Percentiles rank a stretch among this genome's conserved stretches.
phyloP scores from a whole-genome alignment of 2,888 invertebrate species.

The Nematopogon swammerdamellus region DNA sequence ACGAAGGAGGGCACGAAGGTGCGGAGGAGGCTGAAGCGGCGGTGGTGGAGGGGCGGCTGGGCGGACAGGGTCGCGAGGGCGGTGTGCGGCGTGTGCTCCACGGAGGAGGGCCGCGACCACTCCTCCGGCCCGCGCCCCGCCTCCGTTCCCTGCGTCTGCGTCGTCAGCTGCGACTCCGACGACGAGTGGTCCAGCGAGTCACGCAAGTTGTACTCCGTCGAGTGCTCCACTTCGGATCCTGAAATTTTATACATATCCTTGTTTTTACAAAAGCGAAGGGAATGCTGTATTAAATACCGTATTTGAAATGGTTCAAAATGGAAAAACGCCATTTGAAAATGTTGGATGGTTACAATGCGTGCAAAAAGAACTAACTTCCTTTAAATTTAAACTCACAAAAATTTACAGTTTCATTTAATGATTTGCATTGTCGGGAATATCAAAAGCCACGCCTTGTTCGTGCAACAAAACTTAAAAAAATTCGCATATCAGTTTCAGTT shows the following conservation, averaged over 20 bases:
- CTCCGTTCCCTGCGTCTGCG: conserved; percentile 37
- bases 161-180: conserved; percentile 66
- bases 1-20: conserved; percentile 77
- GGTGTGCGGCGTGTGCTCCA: conserved; percentile 37
- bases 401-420: too few species aligned
- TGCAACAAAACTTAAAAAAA: too few species aligned
- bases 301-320: too few species aligned
- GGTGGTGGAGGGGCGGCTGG: conserved; percentile 16
- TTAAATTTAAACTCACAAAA: too few species aligned
- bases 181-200: conserved; percentile 79
- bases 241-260: conserved; percentile 14
- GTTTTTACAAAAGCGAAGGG: too few species aligned
- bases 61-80: conserved; percentile 14
- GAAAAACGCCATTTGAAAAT: too few species aligned
- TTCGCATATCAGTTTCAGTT: too few species aligned
- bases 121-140: conserved; percentile 15
- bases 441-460: too few species aligned
- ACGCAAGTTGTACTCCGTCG: conserved; percentile 68
- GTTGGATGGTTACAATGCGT: too few species aligned
- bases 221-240: conserved; percentile 36
- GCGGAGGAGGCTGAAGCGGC: conserved; percentile 62
- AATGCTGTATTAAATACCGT: too few species aligned
- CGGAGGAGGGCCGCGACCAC: conserved; percentile 41
- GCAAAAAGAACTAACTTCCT: too few species aligned
- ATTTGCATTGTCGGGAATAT: too few species aligned